These are phyloP conservation scores for Acrossocheilus wenchowensis DNA, from an alignment of 2,797 vertebrate species.

Conservation along the genomic window DNA sequence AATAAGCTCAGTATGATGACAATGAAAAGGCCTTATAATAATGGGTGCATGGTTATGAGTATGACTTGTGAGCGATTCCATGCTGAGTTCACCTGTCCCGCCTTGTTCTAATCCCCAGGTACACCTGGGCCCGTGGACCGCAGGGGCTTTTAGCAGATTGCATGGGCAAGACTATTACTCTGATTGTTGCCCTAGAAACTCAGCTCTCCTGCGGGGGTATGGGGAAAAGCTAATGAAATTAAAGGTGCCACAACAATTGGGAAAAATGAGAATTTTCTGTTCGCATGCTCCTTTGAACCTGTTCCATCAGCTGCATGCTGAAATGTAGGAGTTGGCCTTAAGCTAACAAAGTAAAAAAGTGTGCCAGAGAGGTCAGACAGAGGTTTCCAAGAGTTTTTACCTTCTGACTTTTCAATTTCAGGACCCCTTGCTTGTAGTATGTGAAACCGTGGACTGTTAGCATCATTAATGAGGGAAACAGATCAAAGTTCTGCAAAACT, in stretches of 20 bases:
- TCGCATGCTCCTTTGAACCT: slow-evolving; percentile 62
- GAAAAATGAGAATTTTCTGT: slow-evolving; percentile 64
- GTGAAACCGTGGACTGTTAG: slow-evolving; percentile 11
- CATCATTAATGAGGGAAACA: slow-evolving; percentile 9
- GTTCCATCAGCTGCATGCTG: slow-evolving; percentile 45
- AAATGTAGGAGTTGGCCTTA: slow-evolving; percentile 58
- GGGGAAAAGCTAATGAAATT: slow-evolving; percentile 70
- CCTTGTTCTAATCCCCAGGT: slow-evolving; percentile 75
- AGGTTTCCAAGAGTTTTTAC: slow-evolving; percentile 20
- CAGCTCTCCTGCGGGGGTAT: slow-evolving; percentile 57
- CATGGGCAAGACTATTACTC: slow-evolving; percentile 78
- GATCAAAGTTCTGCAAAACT: slow-evolving; percentile 20
- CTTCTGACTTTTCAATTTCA: slow-evolving; percentile 34
- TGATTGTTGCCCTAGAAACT: slow-evolving; percentile 80
- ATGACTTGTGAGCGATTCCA: slow-evolving; percentile 26
- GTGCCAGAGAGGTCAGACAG: slow-evolving; percentile 35
- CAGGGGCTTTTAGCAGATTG: slow-evolving; percentile 82
- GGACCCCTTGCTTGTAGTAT: slow-evolving; percentile 19
- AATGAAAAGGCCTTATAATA: neutral
- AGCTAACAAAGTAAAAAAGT: slow-evolving; percentile 43
- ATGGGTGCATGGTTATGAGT: slow-evolving; percentile 18
- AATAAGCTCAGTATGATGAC: neutral
- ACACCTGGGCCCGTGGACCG: slow-evolving; percentile 75
- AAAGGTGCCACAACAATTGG: slow-evolving; percentile 72
- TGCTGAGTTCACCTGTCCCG: slow-evolving; percentile 76